A percentile compares a stretch with the other conserved stretches of the same genome.
Conservation (phyloP, 2,797 vertebrate species). For the Luscinia megarhynchos region DNA sequence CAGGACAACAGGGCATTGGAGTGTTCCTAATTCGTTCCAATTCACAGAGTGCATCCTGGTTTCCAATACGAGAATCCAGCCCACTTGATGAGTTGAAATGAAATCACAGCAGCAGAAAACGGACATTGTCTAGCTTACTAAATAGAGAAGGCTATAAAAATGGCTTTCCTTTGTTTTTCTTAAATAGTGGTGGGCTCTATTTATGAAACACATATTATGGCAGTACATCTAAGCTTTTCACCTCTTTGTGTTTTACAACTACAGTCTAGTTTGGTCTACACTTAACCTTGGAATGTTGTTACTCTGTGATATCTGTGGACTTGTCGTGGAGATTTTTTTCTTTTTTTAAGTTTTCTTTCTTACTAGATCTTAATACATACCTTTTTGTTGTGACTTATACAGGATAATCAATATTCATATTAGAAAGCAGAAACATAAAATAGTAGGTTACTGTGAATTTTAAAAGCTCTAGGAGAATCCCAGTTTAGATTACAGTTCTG, state of each 20-base stretch:
- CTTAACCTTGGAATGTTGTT: not conserved
- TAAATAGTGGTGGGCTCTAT: slow-evolving; percentile 12
- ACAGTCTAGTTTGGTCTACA: not conserved
- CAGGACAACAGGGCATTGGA: slow-evolving; percentile 60
- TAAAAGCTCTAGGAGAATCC: not conserved
- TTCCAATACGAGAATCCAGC: slow-evolving; percentile 76
- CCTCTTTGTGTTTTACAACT: not conserved
- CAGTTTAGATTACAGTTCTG: not conserved
- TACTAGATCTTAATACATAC: not conserved
- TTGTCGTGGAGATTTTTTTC: not conserved
- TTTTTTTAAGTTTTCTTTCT: not conserved
- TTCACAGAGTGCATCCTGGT: slow-evolving; percentile 71
- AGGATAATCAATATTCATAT: not conserved
- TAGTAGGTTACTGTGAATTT: not conserved
- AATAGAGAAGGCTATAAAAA: slow-evolving; percentile 62
- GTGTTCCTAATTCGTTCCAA: slow-evolving; percentile 74
- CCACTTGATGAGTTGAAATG: slow-evolving; percentile 75
- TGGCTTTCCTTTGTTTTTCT: slow-evolving; percentile 23
- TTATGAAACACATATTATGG: slow-evolving; percentile 12
- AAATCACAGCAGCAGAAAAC: slow-evolving; percentile 75
- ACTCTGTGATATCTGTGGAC: not conserved
- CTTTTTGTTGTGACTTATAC: not conserved
- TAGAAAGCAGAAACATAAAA: not conserved
- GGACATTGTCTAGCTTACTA: slow-evolving; percentile 68
- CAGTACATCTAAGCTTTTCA: not conserved